Evolutionary conservation across 2,797 vertebrate species (phyloP).

Genomic region (Coilia nasus): DNA sequence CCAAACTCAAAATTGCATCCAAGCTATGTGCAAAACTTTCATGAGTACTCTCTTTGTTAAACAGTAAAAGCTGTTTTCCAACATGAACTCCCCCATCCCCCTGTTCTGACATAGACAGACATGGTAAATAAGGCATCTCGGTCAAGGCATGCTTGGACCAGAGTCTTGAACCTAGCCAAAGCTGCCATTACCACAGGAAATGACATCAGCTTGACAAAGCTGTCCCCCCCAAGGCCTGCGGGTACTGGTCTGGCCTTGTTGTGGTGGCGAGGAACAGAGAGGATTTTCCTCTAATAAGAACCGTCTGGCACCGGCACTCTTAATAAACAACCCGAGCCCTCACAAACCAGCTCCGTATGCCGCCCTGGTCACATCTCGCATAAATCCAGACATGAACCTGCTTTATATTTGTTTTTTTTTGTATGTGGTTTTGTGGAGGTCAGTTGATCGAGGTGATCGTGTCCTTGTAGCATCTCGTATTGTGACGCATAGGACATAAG

Average conservation of each 20-base stretch:
- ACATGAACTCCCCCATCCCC: neutral
- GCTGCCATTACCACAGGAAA: neutral
- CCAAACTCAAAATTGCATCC: neutral
- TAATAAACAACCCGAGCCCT: constrained; percentile 17
- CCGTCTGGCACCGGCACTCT: constrained; percentile 22
- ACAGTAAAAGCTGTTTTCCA: neutral
- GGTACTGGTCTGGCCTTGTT: neutral
- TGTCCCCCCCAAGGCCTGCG: neutral
- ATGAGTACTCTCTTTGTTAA: neutral
- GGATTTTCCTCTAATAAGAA: constrained; percentile 41
- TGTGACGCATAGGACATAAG: too few species aligned
- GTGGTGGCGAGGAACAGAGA: constrained; percentile 12
- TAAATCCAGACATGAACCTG: neutral
- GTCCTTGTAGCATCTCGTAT: too few species aligned
- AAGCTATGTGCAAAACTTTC: neutral
- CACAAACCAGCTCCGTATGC: constrained; percentile 1
- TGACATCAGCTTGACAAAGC: constrained; percentile 10
- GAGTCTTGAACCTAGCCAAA: neutral
- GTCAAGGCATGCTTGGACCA: neutral
- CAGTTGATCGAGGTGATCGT: too few species aligned
- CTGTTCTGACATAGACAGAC: neutral
- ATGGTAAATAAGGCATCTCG: neutral
- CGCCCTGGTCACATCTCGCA: neutral
- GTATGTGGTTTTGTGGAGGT: neutral
- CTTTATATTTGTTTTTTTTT: neutral